Evolutionary conservation across 2,888 invertebrate genomes (phyloP).

Genomic region (Fissipunctia ypsillon): DNA sequence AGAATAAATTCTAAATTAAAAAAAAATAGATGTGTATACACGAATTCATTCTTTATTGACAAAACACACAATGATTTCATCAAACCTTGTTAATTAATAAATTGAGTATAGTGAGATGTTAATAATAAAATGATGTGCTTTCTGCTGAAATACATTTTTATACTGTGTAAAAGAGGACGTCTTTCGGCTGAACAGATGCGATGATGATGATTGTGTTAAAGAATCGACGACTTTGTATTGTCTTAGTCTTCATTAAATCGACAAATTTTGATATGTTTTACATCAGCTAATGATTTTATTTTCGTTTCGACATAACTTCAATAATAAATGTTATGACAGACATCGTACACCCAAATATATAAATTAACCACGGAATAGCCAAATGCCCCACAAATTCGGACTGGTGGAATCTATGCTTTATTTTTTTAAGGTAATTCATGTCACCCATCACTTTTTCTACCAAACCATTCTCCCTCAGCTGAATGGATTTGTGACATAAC

Average conservation of each 20-base stretch:
- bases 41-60: not conserved
- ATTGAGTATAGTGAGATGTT: not conserved
- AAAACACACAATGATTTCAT: not conserved
- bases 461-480: slow-evolving; percentile 76
- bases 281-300: not conserved
- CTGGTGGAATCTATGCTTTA: slow-evolving; percentile 55
- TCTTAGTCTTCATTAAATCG: not conserved
- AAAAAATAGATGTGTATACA: not conserved
- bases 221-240: not conserved
- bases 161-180: not conserved
- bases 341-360: slow-evolving; percentile 64
- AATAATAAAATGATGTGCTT: not conserved
- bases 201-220: too few relatives aligned
- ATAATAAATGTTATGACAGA: slow-evolving; percentile 66
- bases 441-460: slow-evolving; percentile 63
- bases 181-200: too few relatives aligned
- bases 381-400: slow-evolving; percentile 48
- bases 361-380: slow-evolving; percentile 73
- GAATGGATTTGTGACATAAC: slow-evolving; percentile 66
- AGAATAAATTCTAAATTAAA: not conserved
- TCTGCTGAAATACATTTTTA: not conserved
- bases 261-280: not conserved
- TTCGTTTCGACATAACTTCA: slow-evolving; percentile 59
- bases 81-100: not conserved
- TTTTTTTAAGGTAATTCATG: slow-evolving; percentile 52